Base-by-base conservation (phyloP, 2,113 vertebrate species). In the Fregata magnificens region DNA sequence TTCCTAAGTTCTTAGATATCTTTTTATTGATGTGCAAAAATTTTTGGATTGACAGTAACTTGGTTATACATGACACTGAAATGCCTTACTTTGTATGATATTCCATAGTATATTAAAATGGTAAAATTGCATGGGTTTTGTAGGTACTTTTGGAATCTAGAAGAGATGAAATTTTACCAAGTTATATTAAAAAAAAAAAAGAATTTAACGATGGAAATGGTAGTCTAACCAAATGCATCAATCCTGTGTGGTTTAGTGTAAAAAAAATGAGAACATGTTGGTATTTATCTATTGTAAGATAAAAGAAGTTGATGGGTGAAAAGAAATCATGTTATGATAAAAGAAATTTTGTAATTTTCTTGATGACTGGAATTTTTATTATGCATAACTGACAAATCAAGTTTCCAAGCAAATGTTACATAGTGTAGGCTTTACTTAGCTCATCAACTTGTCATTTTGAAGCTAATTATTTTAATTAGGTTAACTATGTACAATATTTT, bases 21-120 rank as follows among this genome's bases (percentile, higher is more conserved):
- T 99, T 99, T 99, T 99, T 98, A 99, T 98, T 98, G 98, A 98
- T 98, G 98, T 98, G 98, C 98, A 99, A 98, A 99, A 99, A 98
- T 98, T 99, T 99, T 98, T 98, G 98, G 98, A 99, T 98, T 99
- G 98, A 98, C 98, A 98, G 98, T 98, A 99, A 99, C 98, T 99
- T 99, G 99, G 98, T 99, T 99, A 99, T 99, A 99, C 98, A 99
- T 98, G 98, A 99, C 99, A 99, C 99, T 99, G 99, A 99, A 99
- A 99, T 99, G 99, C 99, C 99, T 99, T 99, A 99, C 99, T 99
- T 99, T 99, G 99, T 99, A 99, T 99, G 98, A 99, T 99, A 99
- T 98, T 99, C 98, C 99, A 99, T 99, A 98, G 98, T 99, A 99
- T 98, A 98, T 98, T 98, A 98, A 99, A 99, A 98, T 99, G 98